Base-by-base conservation (phyloP, 1,140 invertebrate genomes). In the Bombus soroeensis region DNA sequence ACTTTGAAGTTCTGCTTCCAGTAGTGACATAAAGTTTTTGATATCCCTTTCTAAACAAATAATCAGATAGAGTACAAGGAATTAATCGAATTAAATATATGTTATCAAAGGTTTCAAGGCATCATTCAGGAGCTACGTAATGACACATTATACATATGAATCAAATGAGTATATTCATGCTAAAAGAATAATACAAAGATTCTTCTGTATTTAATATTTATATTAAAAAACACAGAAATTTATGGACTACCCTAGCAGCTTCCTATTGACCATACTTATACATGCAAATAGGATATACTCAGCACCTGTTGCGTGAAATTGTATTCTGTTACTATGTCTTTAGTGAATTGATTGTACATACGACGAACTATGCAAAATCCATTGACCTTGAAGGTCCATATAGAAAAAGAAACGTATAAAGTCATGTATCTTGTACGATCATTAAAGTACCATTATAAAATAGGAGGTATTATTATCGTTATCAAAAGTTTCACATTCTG, bases 241-340 rank as follows among this genome's bases (percentile, higher is more conserved):
- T 22, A 53, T 22, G 47, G 18, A 53, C 47, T 22, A 53, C 18
- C 5, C 18, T n/a, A 66, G 10, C 43, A 25, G 12, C 41, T 66
- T 64, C 47, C 39, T 25, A 64, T 76, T 39, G 70, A 73, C 2
- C 28, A 3, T n/a, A 15, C 1, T 78, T 12, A 10, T 18, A 37
- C 12, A 2, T 28, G 25, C 5, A 32, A 70, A 43, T 34, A 28
- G 28, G 10, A 12, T 39, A 12, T 39, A 9, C 22, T 77, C 41
- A 62, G 53, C 47, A 82, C 53, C 72, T 86, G 73, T 82, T 82
- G 80, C 59, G n/a, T 59, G 57, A 47, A 73, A 85, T 73, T 32
- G 41, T 74, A 22, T 6, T 32, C 13, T 5, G 4, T 53, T 22
- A 13, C 32, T 43, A 47, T 53, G 15, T 3, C 10, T 10, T 2